These are phyloP conservation scores for Endotricha flammealis DNA, from an alignment of 2,888 invertebrate genomes.

Conservation along the genomic window DNA sequence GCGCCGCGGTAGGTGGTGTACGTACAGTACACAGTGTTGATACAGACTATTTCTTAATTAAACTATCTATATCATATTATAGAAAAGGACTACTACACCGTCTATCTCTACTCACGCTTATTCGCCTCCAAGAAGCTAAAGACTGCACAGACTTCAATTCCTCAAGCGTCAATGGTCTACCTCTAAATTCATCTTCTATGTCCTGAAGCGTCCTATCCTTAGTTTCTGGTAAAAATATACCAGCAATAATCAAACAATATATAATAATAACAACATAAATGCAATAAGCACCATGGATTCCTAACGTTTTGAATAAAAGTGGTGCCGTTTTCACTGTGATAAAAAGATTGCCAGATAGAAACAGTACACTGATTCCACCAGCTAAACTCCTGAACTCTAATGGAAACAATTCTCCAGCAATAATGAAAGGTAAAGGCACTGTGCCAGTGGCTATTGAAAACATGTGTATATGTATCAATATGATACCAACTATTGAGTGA, in stretches of 20 bases:
- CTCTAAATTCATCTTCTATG: slow-evolving; percentile 55
- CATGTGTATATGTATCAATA: slow-evolving; percentile 56
- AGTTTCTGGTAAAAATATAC: slow-evolving; percentile 51
- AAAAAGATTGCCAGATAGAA: slow-evolving; percentile 46
- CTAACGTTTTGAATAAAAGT: slow-evolving; percentile 36
- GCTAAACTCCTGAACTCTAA: slow-evolving; percentile 78
- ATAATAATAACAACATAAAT: slow-evolving; percentile 43
- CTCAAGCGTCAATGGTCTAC: slow-evolving; percentile 35
- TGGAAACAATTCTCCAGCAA: slow-evolving; percentile 83
- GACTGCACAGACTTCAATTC: slow-evolving; percentile 44
- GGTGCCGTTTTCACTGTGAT: slow-evolving; percentile 48
- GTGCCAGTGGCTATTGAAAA: slow-evolving; percentile 76
- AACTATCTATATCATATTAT: slow-evolving; percentile 13
- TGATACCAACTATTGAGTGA: slow-evolving; percentile 40
- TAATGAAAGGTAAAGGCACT: slow-evolving; percentile 81
- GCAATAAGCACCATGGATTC: slow-evolving; percentile 44
- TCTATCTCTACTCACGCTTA: slow-evolving; percentile 27
- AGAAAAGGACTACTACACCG: slow-evolving; percentile 38
- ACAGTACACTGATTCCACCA: slow-evolving; percentile 49
- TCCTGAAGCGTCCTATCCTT: slow-evolving; percentile 55
- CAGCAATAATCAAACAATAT: slow-evolving; percentile 42
- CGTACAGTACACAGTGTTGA: background rate
- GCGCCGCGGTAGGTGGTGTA: background rate
- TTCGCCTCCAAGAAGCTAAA: slow-evolving; percentile 34
- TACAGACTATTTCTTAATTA: background rate